Base-by-base conservation (phyloP, 2,113 vertebrate species). In the Anser brachyrhynchus region DNA sequence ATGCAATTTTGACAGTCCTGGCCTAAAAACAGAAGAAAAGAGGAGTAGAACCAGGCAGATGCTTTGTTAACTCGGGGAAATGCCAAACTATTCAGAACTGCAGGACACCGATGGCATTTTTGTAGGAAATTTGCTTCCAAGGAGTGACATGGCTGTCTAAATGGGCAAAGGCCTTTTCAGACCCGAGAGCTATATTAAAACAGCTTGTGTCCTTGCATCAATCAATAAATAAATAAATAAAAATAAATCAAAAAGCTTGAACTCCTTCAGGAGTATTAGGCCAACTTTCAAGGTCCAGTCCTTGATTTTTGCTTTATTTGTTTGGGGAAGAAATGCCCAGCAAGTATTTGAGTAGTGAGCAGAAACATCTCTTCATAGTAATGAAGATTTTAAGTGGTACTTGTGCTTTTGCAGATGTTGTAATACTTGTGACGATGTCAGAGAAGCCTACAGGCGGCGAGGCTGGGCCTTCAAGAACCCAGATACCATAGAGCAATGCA, bases 381-480 rank as follows among this genome's bases (percentile, higher is more conserved):
- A 4, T 64, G 13, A 65, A 59, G 41, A 28, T 73, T 55, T 18
- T 95, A 67, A 90, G 57, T 79, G 83, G 37, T 93, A 28, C 43
- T 85, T 87, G 44, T 75, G 80, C 52, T 85, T 85, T 80, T 80
- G 22, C 87, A 99, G 99, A 89, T 99, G 99, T 94, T 99, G 99
- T 92, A 99, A 99, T 91, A 98, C 98, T 25, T 99, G 99, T 51
- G 99, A 99, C 11, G 99, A 99, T n/a, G 99, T 99, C 72, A 98
- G 99, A 12, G 99, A 99, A 97, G 99, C 99, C 0, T 99, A 99
- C 88, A 98, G 99, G 79, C 98, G 99, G 23, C 98, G 99, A 59
- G 99, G 99, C 95, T 99, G 99, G 99, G 99, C 99, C 6, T 99
- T 99, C 92, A 99, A 99, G 96, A 99, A 98, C 41, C 99, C 99